These are phyloP conservation scores for Hyaena hyaena DNA, from an alignment of 2,113 vertebrate genomes.

Conservation along the genomic window DNA sequence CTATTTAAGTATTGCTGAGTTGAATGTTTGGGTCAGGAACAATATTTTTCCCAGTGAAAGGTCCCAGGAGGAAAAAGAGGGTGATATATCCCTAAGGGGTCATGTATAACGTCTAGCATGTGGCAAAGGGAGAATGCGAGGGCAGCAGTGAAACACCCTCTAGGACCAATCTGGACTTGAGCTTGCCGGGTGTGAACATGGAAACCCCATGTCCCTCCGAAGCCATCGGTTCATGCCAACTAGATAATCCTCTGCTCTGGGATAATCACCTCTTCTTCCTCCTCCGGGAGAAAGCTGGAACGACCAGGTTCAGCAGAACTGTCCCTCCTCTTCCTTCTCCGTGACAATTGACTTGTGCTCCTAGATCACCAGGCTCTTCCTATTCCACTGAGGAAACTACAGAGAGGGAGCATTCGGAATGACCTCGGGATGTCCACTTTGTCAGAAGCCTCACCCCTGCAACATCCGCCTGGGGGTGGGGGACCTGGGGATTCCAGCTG, in stretches of 20 bases:
- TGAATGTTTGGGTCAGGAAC: neutral
- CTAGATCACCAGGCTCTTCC: neutral
- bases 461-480: neutral
- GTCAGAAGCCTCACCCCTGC: neutral
- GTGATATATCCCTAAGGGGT: neutral
- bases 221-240: neutral
- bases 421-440: neutral
- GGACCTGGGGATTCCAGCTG: neutral
- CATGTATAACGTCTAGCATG: conserved; percentile 28
- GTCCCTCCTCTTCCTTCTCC: neutral
- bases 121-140: neutral
- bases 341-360: neutral
- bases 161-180: neutral
- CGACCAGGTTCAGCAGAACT: neutral
- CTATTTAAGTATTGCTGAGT: neutral
- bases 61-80: neutral
- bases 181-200: neutral
- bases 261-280: neutral
- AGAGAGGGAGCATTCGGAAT: neutral
- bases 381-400: neutral
- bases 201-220: neutral
- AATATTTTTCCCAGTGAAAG: conserved; percentile 25
- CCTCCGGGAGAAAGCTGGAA: neutral
- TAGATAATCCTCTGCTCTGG: neutral
- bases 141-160: neutral